These are phyloP conservation scores for Semnornis frantzii DNA, from an alignment of 2,113 vertebrate species.

Conservation along the genomic window DNA sequence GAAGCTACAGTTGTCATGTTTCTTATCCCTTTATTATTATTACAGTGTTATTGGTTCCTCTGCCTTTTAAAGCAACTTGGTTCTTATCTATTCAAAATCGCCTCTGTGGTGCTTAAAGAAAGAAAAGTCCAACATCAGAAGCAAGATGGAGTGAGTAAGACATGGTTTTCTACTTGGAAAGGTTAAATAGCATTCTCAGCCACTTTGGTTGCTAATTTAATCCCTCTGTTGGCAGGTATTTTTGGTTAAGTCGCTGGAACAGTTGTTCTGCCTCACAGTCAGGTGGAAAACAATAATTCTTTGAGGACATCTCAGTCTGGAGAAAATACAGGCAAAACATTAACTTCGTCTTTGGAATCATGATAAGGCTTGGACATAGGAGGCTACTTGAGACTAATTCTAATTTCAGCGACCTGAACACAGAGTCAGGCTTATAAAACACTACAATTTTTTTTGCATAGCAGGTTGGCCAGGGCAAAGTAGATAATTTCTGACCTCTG, in stretches of 20 bases:
- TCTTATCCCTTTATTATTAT: neutral
- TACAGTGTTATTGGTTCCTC: neutral
- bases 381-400: neutral
- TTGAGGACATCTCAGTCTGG: neutral
- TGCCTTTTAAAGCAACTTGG: neutral
- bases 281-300: neutral
- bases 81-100: neutral
- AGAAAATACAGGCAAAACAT: neutral
- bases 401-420: neutral
- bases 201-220: neutral
- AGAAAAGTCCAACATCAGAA: neutral
- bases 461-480: neutral
- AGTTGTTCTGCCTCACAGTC: neutral
- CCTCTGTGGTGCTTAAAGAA: neutral
- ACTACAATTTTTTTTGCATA: neutral
- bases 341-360: neutral
- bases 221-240: neutral
- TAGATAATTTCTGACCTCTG: neutral
- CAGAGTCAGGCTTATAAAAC: neutral
- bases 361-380: neutral
- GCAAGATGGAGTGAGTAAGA: neutral
- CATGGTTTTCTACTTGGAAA: neutral
- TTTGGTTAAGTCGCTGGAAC: slow-evolving; percentile 1
- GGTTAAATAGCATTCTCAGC: neutral
- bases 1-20: neutral